Evolutionary conservation across 2,113 vertebrate species (phyloP), one percentile per base, ranked within the genome.

Genomic region (Sinocyclocheilus grahami): DNA sequence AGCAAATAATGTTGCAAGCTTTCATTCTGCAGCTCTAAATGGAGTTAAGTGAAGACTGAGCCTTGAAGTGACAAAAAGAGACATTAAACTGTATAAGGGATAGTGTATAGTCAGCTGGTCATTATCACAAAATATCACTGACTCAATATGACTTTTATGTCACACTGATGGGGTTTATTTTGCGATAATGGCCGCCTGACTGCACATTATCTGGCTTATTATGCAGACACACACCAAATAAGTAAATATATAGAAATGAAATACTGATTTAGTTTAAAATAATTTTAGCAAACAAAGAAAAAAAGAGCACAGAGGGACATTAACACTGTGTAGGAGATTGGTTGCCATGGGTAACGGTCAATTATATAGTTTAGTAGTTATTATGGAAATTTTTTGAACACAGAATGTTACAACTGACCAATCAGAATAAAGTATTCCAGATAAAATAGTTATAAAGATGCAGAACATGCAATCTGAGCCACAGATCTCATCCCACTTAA

Each of bases 1-100:
- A 86, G 76, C 76, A 53, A 84, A 79, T 84, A 83, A 63, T 83
- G 79, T 88, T 14, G 3, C 11, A 46, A 74, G 39, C 10, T n/a
- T 74, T 85, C 79, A 67, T 81, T 60, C 22, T 60, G 51, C 10
- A 4, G 37, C 33, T 74, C 37, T 74, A n/a, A 74, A 74, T 71
- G 10, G 14, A 72, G 20, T 22, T 72, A 18, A 42, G 22, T 46
- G 5, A 18, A 74, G 20, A 22, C 9, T 39, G 4, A 39, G 37
- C 10, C 37, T 42, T 74, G 46, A 13, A 22, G 22, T 46, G 39
- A 46, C 9, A 74, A 12, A 37, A 9, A 71, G 16, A 18, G 7
- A 20, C 30, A 20, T 71, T 71, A 37, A 20, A 20, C 7, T 71
- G 30, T 20, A 20, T 37, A 37, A n/a, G 20, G 20, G 10, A 42